Evolutionary conservation across 1,140 invertebrate genomes (phyloP).

Genomic region (Drosophila varians): DNA sequence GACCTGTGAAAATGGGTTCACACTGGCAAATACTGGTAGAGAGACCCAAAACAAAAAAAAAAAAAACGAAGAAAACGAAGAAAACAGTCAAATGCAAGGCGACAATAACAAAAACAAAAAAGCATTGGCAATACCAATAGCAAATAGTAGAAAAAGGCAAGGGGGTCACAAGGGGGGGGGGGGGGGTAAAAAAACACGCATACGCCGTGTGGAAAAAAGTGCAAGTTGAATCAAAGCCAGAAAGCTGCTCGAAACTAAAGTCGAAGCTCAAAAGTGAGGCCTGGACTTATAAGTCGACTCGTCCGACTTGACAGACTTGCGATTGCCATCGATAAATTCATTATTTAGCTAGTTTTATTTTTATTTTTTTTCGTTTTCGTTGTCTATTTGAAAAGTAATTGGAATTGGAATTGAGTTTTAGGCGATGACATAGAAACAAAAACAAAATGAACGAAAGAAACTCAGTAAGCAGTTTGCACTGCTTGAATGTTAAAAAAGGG

Average conservation of each 20-base stretch:
- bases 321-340: constrained; percentile 18
- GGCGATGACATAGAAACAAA: constrained; percentile 1
- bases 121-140: constrained; percentile 10
- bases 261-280: constrained; percentile 14
- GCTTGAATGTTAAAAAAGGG: background rate
- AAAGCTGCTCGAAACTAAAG: background rate
- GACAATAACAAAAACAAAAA: constrained; percentile 38
- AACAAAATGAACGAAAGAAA: background rate
- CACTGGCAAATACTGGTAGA: background rate
- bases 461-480: background rate
- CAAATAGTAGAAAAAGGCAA: background rate
- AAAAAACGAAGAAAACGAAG: constrained; percentile 31
- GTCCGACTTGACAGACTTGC: constrained; percentile 30
- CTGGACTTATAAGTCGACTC: constrained; percentile 43
- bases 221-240: constrained; percentile 23
- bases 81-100: constrained; percentile 66
- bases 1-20: background rate
- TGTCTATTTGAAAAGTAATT: constrained; percentile 1
- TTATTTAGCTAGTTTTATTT: background rate
- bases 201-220: constrained; percentile 65
- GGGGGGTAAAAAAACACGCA: constrained; percentile 25
- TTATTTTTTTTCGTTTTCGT: background rate
- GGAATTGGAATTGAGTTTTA: constrained; percentile 7
- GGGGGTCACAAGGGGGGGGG: no score
- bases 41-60: no score